Evolutionary conservation across 2,113 vertebrate species (phyloP).

Genomic region (Pantherophis guttatus): DNA sequence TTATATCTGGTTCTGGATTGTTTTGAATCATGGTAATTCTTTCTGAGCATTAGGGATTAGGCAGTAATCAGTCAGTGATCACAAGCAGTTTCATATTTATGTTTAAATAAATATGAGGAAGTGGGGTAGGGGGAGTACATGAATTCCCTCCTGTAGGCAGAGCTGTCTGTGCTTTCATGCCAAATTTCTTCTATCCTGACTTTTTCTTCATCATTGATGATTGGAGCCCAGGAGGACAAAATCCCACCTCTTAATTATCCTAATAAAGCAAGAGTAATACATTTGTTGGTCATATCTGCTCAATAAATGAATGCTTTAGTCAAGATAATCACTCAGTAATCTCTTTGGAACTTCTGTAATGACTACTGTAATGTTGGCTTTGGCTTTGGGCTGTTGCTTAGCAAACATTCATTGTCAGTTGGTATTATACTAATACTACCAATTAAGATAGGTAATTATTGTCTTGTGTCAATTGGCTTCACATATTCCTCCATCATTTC

Average conservation of each 20-base stretch:
- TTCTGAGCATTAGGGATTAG: background rate
- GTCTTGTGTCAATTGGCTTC: background rate
- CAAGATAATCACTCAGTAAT: conserved; percentile 44
- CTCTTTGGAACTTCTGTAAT: conserved; percentile 41
- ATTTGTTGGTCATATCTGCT: conserved; percentile 51
- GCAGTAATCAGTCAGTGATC: background rate
- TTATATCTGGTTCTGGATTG: background rate
- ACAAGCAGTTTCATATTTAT: background rate
- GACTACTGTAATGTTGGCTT: conserved; percentile 8
- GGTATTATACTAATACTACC: conserved; percentile 8
- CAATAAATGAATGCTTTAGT: conserved; percentile 54
- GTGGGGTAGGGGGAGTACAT: background rate
- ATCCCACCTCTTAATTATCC: conserved; percentile 54
- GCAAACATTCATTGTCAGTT: background rate
- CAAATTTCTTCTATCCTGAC: conserved; percentile 31
- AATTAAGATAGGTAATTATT: background rate
- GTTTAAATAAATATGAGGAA: background rate
- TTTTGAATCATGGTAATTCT: background rate
- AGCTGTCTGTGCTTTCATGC: conserved; percentile 30
- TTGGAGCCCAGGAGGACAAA: conserved; percentile 54
- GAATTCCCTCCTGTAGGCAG: conserved; percentile 18
- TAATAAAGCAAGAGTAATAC: conserved; percentile 54
- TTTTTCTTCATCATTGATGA: conserved; percentile 27
- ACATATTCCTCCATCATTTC: background rate
- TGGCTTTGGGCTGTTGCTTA: conserved; percentile 26